phyloP scores from a whole-genome alignment of 37 sponge, comb jelly and placozoan genomes.

The Beroe forskalii region DNA sequence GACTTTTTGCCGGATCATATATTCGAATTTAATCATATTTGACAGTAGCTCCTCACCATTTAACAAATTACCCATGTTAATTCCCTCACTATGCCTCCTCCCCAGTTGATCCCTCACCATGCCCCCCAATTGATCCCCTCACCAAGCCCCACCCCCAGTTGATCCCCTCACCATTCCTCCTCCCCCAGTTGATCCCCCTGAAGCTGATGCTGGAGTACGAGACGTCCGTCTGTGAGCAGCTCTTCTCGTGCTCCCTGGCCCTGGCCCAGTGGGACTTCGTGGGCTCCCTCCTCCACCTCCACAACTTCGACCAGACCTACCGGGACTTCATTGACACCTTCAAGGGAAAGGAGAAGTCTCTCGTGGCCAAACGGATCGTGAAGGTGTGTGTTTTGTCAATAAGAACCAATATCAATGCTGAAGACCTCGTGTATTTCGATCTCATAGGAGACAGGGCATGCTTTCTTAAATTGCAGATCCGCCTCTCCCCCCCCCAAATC shows the following conservation, averaged over 20 bases:
- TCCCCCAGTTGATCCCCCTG: not conserved
- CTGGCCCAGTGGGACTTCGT: conserved; percentile 30
- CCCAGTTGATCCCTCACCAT: too few species aligned
- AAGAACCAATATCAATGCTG: not conserved
- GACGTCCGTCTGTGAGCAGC: not conserved
- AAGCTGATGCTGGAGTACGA: conserved; percentile 8
- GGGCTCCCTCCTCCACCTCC: conserved; percentile 41
- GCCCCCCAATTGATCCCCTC: not conserved
- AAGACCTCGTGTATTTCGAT: not conserved
- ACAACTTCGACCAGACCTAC: not conserved
- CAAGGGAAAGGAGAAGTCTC: not conserved
- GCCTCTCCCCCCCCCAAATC: not conserved
- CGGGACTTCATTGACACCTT: not conserved
- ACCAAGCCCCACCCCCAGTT: too few species aligned
- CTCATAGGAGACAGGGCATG: not conserved
- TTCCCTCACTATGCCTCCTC: too few species aligned
- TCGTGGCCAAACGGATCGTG: not conserved
- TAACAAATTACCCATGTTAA: not conserved
- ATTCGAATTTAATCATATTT: too few species aligned
- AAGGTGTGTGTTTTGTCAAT: too few species aligned
- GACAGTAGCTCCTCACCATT: not conserved
- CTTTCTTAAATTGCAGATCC: too few species aligned
- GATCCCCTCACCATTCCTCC: not conserved
- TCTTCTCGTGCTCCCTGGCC: not conserved
- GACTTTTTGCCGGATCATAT: too few species aligned